Percentiles rank a stretch among this genome's conserved stretches.
Conservation (phyloP, 2,113 vertebrate species). For the Sceloporus tristichus region DNA sequence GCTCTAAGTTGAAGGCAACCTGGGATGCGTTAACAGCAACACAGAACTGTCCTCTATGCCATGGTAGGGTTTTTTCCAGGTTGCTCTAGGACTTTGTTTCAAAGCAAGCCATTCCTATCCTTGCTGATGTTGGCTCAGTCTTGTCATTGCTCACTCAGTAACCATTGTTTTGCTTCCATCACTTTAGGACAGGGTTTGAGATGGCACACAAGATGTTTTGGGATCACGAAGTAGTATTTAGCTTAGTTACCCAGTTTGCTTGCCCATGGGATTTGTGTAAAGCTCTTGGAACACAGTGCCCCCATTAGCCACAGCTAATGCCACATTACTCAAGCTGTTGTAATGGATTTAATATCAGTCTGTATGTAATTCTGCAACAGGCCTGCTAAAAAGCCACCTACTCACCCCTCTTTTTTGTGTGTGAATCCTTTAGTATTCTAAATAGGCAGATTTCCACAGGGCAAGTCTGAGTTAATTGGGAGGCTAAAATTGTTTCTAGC, state of each 20-base stretch:
- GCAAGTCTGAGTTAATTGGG: background rate
- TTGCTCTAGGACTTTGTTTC: background rate
- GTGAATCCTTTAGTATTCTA: background rate
- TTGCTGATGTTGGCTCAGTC: background rate
- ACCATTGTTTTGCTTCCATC: background rate
- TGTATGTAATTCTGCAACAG: background rate
- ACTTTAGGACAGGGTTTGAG: background rate
- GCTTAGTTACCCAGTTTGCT: background rate
- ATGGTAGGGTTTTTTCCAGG: background rate
- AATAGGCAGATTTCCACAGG: background rate
- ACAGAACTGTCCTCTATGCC: no score
- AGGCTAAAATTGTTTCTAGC: background rate
- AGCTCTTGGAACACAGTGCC: background rate
- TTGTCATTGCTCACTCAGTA: background rate
- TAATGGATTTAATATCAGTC: background rate
- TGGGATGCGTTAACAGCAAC: no score
- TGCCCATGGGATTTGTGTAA: background rate
- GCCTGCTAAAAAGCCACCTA: background rate
- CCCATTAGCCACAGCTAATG: background rate
- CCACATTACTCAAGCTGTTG: background rate
- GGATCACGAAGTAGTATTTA: background rate
- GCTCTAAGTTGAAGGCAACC: no score
- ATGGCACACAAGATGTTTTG: background rate
- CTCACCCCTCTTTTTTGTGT: no score
- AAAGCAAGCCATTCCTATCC: background rate